A percentile compares a stretch with the other conserved stretches of the same genome.
Evolutionary conservation across 2,888 invertebrate genomes (phyloP).

Genomic region (Autographa pulchrina): DNA sequence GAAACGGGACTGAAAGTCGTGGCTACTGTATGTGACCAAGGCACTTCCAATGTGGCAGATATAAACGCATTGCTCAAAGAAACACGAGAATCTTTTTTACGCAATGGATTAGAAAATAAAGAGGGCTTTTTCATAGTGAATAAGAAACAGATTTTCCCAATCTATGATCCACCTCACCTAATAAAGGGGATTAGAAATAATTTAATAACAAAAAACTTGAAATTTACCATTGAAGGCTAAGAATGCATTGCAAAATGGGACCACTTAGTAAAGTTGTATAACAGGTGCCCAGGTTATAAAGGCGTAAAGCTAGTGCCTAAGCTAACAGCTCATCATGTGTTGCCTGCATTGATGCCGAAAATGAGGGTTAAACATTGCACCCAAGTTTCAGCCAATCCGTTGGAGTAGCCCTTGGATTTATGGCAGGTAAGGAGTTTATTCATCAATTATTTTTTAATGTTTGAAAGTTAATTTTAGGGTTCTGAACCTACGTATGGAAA

Average conservation of each 20-base stretch:
- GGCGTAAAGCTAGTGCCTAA: too few relatives aligned
- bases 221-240: conserved; percentile 12
- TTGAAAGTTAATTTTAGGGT: too few relatives aligned
- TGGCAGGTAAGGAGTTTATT: too few relatives aligned
- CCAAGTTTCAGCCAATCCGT: too few relatives aligned
- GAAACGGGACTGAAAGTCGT: conserved; percentile 22
- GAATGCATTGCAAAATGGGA: conserved; percentile 21
- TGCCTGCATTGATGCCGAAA: too few relatives aligned
- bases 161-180: conserved; percentile 32
- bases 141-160: conserved; percentile 12
- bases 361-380: too few relatives aligned
- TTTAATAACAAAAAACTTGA: conserved; percentile 13
- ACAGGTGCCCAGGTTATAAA: too few relatives aligned
- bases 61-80: conserved; percentile 17
- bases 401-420: too few relatives aligned
- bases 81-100: conserved; percentile 11
- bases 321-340: too few relatives aligned
- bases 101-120: conserved; percentile 5
- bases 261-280: conserved; percentile 10
- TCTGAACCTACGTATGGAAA: too few relatives aligned
- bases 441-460: too few relatives aligned
- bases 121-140: conserved; percentile 10
- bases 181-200: conserved; percentile 31
- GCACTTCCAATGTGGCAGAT: conserved; percentile 28
- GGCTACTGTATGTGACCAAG: conserved; percentile 34